Evolutionary conservation across 1,140 invertebrate genomes (phyloP), one percentile per base, ranked within the genome.

Genomic region (Apis cerana): DNA sequence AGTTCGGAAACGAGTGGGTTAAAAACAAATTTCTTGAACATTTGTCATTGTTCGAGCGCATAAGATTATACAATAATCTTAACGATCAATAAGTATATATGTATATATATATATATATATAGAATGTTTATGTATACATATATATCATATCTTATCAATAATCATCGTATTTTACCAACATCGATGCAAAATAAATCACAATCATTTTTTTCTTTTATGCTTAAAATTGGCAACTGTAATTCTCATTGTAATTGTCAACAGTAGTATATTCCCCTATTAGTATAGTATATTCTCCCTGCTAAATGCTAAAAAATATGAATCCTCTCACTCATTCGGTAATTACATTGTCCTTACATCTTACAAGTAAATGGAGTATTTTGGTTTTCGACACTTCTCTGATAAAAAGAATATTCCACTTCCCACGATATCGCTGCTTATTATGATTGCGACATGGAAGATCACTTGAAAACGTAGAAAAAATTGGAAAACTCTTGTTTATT

Each of bases 131-230:
- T 69, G 62, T 74, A 74, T 72, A 27, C 70, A 59, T 71, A 65
- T 33, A 75, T 81, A 89, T 79, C 70, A 69, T 80, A 87, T 84
- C 72, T 77, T 84, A 74, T 43, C 70, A 52, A 48, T 80, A 80
- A 19, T 68, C 77, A 59, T 79, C 65, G 50, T 84, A 77, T 83
- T 76, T 84, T 68, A 85, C 76, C 86, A 89, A 90, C 85, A 89
- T 91, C 86, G 91, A 92, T 92, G 89, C 87, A 92, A 92, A 92
- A 90, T 90, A 91, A 92, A 92, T 92, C 88, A 92, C 89, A 92
- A 91, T 91, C 85, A 88, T 90, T 84, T 84, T 21, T 21, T 58
- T 65, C 62, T 69, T 65, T 77, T 78, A 52, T 33, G 58, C 62
- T 43, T 82, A 82, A 68, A 62, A 88, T 88, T 85, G 87, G 87